These are phyloP conservation scores for Limosa lapponica DNA, from an alignment of 2,797 vertebrate genomes.

Conservation along the genomic window DNA sequence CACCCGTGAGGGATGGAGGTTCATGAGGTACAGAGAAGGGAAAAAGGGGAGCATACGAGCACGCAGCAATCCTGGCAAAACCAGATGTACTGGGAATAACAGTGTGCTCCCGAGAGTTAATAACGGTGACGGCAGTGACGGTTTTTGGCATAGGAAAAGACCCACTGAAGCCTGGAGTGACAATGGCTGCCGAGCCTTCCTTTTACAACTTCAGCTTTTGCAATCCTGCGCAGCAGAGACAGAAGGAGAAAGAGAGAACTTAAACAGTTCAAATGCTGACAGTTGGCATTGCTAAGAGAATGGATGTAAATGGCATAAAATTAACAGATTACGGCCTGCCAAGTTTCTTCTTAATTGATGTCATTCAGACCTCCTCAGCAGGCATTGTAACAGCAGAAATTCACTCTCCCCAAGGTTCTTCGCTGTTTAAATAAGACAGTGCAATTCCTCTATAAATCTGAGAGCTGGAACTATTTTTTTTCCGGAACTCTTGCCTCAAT, in stretches of 20 bases:
- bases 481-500: background rate
- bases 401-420: background rate
- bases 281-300: conserved; percentile 50
- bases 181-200: background rate
- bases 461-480: background rate
- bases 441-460: background rate
- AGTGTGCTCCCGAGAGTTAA: background rate
- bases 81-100: background rate
- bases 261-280: conserved; percentile 36
- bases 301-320: conserved; percentile 58
- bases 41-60: background rate
- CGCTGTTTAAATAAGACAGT: background rate
- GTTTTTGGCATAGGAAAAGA: background rate
- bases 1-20: background rate
- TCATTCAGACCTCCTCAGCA: conserved; percentile 17
- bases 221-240: conserved; percentile 11
- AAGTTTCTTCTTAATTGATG: conserved; percentile 58
- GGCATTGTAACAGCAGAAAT: conserved; percentile 21
- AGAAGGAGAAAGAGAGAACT: conserved; percentile 38
- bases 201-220: background rate
- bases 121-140: background rate
- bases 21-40: background rate
- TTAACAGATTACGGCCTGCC: conserved; percentile 47
- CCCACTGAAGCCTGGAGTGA: background rate
- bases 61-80: background rate